Conservation (phyloP, 2,797 vertebrate species). For the Epinephelus malabaricus region DNA sequence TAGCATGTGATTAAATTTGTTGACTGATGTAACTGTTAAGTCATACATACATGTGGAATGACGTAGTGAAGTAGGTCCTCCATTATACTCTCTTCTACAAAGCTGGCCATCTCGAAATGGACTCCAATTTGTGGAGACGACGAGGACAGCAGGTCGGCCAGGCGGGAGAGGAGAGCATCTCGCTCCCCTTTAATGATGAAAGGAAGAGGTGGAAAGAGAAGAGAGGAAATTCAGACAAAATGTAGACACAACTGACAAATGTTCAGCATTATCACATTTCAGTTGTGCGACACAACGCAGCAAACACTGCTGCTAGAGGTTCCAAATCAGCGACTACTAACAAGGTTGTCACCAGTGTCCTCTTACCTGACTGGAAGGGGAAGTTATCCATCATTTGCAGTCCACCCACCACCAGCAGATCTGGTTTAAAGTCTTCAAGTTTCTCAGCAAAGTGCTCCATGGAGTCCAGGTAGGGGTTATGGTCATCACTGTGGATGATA, state of each 20-base stretch:
- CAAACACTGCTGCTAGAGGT: not conserved
- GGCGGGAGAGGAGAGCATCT: constrained; percentile 80
- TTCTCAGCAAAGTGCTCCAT: constrained; percentile 87
- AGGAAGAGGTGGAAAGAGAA: not conserved
- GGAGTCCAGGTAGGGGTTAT: constrained; percentile 89
- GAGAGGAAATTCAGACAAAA: constrained; percentile 5
- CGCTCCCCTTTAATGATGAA: constrained; percentile 81
- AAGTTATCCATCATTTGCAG: constrained; percentile 93
- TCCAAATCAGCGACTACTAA: not conserved
- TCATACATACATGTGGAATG: constrained; percentile 81
- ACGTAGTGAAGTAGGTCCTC: constrained; percentile 85
- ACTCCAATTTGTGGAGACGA: constrained; percentile 81
- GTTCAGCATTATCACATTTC: not conserved
- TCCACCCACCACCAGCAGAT: constrained; percentile 89
- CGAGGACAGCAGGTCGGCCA: constrained; percentile 81
- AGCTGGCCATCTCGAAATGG: constrained; percentile 92
- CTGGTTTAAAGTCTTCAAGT: constrained; percentile 82
- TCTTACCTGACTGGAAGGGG: constrained; percentile 85
- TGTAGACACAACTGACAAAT: not conserved
- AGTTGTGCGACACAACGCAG: not conserved
- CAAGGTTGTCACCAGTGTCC: not conserved
- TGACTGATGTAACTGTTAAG: not conserved
- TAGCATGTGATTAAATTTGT: not conserved
- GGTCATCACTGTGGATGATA: constrained; percentile 90
- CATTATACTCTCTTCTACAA: constrained; percentile 88